Evolutionary conservation across 2,888 invertebrate species (phyloP).

Genomic region (Nymphalis c-album): DNA sequence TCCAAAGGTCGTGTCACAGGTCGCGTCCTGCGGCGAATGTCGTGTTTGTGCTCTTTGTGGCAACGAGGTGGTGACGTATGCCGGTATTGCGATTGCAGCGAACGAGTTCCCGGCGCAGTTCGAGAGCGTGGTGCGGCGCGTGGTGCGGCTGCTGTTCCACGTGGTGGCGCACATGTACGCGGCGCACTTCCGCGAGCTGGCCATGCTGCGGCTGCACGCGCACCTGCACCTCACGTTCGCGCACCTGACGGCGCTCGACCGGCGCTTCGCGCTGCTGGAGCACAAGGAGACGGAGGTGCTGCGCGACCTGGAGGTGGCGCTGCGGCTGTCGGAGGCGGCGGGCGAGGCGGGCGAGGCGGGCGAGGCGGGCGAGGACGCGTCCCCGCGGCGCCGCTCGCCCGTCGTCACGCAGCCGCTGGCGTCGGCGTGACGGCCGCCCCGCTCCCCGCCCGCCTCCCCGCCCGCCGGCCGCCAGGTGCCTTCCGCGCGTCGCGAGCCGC

Average conservation of each 20-base stretch:
- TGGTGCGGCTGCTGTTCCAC: conserved; percentile 97
- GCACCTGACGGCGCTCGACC: conserved; percentile 92
- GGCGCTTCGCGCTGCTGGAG: conserved; percentile 95
- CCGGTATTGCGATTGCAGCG: conserved; percentile 75
- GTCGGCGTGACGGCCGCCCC: conserved; percentile 80
- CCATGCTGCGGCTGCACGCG: conserved; percentile 95
- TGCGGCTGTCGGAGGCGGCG: conserved; percentile 82
- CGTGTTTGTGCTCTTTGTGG: no score
- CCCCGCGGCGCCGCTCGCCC: conserved; percentile 76
- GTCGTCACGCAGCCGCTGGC: conserved; percentile 69
- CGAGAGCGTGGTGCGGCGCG: conserved; percentile 97
- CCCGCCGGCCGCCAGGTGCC: conserved; percentile 44
- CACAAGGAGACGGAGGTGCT: conserved; percentile 97
- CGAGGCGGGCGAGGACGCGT: conserved; percentile 79
- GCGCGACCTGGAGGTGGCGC: conserved; percentile 92
- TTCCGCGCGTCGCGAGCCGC: conserved; percentile 41
- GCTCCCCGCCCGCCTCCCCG: no score
- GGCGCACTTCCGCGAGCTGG: conserved; percentile 97
- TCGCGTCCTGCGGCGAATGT: no score
- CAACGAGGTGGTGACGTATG: no score
- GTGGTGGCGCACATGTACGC: conserved; percentile 99
- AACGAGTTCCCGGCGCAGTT: conserved; percentile 97
- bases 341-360: conserved; percentile 58
- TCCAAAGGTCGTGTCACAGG: no score
- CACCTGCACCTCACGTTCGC: conserved; percentile 98